These are phyloP conservation scores for Aelia acuminata DNA, from an alignment of 2,888 invertebrate species.

Conservation along the genomic window DNA sequence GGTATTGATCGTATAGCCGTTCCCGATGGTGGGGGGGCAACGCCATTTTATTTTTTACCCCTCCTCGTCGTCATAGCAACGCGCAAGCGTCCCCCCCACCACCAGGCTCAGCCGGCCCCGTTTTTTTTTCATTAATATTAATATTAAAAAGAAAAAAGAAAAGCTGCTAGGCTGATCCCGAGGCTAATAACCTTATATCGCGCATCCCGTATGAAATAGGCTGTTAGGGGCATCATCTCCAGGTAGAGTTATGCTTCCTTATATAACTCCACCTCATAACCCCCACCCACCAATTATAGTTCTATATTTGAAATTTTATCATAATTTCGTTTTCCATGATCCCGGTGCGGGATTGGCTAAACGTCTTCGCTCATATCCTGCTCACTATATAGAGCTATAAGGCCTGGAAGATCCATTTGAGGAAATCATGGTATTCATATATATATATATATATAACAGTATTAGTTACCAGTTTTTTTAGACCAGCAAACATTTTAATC, in stretches of 20 bases:
- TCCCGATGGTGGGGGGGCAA: constrained; percentile 49
- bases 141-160: constrained; percentile 28
- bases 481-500: too few species aligned
- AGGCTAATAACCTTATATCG: constrained; percentile 44
- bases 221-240: constrained; percentile 31
- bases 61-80: constrained; percentile 56
- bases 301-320: constrained; percentile 33
- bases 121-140: constrained; percentile 48
- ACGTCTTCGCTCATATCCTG: background rate
- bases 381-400: too few species aligned
- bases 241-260: constrained; percentile 17
- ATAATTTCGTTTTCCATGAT: background rate
- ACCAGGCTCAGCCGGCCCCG: constrained; percentile 11
- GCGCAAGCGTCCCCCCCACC: constrained; percentile 60
- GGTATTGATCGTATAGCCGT: constrained; percentile 57
- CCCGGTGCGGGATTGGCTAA: background rate
- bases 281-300: constrained; percentile 17
- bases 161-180: constrained; percentile 26
- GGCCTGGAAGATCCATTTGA: too few species aligned
- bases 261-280: constrained; percentile 37
- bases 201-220: constrained; percentile 12
- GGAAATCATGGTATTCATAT: too few species aligned
- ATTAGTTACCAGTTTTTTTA: too few species aligned
- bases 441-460: too few species aligned
- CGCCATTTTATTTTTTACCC: constrained; percentile 61